Conservation (phyloP, 2,888 invertebrate species). For the Apamea anceps region DNA sequence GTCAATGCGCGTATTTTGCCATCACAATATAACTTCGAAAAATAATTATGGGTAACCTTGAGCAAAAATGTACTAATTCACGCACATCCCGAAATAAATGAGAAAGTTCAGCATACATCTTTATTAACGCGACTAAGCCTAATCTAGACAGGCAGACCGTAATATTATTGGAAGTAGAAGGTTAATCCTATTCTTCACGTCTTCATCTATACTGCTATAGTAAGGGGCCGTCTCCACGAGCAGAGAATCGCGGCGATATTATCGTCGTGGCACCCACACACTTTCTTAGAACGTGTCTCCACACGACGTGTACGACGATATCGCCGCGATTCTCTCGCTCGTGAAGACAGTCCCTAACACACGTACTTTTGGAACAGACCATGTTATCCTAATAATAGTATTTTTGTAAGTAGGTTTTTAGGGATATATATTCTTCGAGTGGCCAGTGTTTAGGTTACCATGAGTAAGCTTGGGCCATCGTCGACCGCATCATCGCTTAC, state of each 20-base stretch:
- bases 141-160: neutral
- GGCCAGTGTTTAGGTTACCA: neutral
- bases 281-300: too few species aligned
- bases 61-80: neutral
- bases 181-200: conserved; percentile 9
- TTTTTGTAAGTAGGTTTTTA: too few species aligned
- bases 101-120: neutral
- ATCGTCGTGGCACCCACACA: too few species aligned
- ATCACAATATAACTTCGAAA: neutral
- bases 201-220: neutral
- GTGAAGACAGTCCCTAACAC: too few species aligned
- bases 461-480: neutral
- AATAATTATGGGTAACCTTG: neutral
- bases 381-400: too few species aligned
- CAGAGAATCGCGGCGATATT: too few species aligned
- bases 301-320: too few species aligned
- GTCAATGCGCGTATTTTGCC: too few species aligned
- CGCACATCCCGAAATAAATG: neutral
- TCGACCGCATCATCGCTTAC: neutral
- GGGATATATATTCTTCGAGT: neutral
- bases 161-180: conserved; percentile 1
- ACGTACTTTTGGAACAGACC: too few species aligned
- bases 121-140: conserved; percentile 5
- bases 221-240: too few species aligned
- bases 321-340: too few species aligned